A percentile compares a stretch with the other conserved stretches of the same genome.
Evolutionary conservation across 2,888 invertebrate genomes (phyloP).

Genomic region (Crepidodera aurea): DNA sequence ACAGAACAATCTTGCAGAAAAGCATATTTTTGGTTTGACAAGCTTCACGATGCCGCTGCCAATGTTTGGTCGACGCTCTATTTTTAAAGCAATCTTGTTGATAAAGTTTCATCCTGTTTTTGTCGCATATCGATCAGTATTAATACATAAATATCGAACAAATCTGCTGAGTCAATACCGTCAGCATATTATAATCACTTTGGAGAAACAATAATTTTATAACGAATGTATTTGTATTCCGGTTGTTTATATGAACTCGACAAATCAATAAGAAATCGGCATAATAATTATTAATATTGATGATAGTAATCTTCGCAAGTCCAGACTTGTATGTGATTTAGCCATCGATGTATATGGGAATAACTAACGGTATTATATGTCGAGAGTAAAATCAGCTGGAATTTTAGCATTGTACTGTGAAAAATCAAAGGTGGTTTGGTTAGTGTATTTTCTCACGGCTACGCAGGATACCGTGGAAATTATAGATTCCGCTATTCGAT

Average conservation of each 20-base stretch:
- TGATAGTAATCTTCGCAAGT: not conserved
- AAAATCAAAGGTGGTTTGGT: slow-evolving; percentile 12
- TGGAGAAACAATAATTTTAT: no score
- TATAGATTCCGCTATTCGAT: slow-evolving; percentile 14
- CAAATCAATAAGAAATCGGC: not conserved
- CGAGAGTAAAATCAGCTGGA: slow-evolving; percentile 15
- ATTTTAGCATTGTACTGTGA: slow-evolving; percentile 18
- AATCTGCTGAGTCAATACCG: no score
- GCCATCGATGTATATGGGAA: slow-evolving; percentile 18
- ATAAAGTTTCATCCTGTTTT: no score
- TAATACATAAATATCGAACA: no score
- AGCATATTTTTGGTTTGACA: no score
- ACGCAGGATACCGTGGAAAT: slow-evolving; percentile 18
- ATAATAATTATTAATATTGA: slow-evolving; percentile 9
- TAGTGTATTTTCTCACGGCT: slow-evolving; percentile 15
- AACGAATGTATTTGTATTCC: not conserved
- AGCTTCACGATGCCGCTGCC: no score
- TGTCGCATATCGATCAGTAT: no score
- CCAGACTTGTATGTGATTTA: slow-evolving; percentile 10
- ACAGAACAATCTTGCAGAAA: no score
- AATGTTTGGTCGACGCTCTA: no score
- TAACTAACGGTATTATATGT: slow-evolving; percentile 2
- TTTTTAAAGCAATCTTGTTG: no score
- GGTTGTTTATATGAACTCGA: not conserved
- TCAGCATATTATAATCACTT: no score